These are phyloP conservation scores for Sebastiscus tertius DNA, from an alignment of 2,797 vertebrate genomes.

Conservation along the genomic window DNA sequence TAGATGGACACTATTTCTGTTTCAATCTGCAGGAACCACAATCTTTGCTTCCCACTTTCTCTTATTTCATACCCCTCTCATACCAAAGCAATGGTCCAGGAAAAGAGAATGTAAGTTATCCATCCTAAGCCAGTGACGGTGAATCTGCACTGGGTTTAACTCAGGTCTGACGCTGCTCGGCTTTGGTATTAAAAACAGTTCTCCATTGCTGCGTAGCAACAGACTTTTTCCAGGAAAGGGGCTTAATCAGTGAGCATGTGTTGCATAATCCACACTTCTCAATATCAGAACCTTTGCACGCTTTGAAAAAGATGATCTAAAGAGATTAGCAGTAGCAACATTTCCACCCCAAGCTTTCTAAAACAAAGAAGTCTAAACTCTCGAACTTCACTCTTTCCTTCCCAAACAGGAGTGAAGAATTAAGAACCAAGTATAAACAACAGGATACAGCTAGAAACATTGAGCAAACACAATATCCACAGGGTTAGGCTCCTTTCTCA, in stretches of 20 bases:
- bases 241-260: not conserved
- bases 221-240: not conserved
- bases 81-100: not conserved
- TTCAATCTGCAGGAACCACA: not conserved
- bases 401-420: not conserved
- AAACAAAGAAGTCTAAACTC: not conserved
- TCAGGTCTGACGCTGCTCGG: not conserved
- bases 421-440: not conserved
- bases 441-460: not conserved
- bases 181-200: not conserved
- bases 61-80: not conserved
- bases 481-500: not conserved
- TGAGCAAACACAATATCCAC: not conserved
- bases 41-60: not conserved
- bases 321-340: not conserved
- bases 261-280: not conserved
- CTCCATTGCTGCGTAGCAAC: not conserved
- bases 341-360: not conserved
- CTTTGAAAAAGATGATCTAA: conserved; percentile 3
- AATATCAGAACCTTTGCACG: not conserved
- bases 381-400: not conserved
- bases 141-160: not conserved
- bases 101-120: not conserved
- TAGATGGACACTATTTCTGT: not conserved
- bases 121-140: not conserved